These are phyloP conservation scores for Epinotia brunnichana DNA, from an alignment of 2,888 invertebrate species.

Conservation along the genomic window DNA sequence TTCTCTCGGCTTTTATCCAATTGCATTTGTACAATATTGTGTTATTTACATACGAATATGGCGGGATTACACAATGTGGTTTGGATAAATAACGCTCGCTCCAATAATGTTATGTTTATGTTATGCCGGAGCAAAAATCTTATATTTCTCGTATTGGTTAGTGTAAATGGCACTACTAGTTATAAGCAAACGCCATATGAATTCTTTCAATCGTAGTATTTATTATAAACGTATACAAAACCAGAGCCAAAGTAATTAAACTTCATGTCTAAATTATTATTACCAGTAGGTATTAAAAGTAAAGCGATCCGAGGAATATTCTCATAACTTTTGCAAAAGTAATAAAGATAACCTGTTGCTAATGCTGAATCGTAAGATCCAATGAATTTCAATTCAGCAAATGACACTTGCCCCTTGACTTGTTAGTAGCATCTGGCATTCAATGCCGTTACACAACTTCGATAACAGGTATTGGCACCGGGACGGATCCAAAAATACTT, in stretches of 20 bases:
- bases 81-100: conserved; percentile 28
- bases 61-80: conserved; percentile 24
- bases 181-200: background rate
- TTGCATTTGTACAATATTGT: conserved; percentile 35
- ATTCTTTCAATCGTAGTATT: background rate
- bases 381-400: conserved; percentile 42
- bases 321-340: conserved; percentile 20
- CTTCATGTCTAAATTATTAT: background rate
- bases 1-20: conserved; percentile 43
- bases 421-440: conserved; percentile 38
- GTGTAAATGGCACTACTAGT: conserved; percentile 8
- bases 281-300: conserved; percentile 18
- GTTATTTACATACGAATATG: conserved; percentile 40
- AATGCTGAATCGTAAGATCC: conserved; percentile 27
- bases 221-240: background rate
- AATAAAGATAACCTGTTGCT: conserved; percentile 42
- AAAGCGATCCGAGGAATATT: conserved; percentile 8
- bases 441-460: conserved; percentile 27
- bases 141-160: conserved; percentile 19
- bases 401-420: conserved; percentile 36
- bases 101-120: conserved; percentile 30
- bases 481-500: conserved; percentile 34
- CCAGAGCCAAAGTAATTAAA: background rate
- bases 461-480: conserved; percentile 35
- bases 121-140: conserved; percentile 19